Percentiles rank a stretch among this genome's conserved stretches.
Evolutionary conservation across 2,113 vertebrate genomes (phyloP).

Genomic region (Telmatochromis sp.): DNA sequence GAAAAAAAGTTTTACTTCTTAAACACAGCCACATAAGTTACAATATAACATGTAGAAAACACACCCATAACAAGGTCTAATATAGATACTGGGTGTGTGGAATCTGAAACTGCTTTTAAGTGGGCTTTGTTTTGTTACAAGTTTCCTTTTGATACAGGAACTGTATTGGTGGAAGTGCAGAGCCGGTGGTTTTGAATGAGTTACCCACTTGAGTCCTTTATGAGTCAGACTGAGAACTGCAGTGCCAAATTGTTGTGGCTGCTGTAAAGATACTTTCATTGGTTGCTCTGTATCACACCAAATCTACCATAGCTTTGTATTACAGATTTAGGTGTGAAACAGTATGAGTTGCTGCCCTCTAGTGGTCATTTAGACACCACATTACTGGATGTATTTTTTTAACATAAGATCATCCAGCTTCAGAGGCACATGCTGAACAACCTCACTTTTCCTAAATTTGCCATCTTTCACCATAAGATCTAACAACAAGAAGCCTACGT

Average conservation of each 20-base stretch:
- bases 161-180: neutral
- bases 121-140: neutral
- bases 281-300: neutral
- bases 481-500: neutral
- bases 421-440: neutral
- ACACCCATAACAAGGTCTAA: neutral
- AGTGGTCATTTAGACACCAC: neutral
- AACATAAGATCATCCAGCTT: neutral
- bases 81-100: neutral
- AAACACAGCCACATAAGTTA: neutral
- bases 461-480: neutral
- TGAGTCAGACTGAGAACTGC: neutral
- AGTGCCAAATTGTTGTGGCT: neutral
- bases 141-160: neutral
- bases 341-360: constrained; percentile 18
- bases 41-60: neutral
- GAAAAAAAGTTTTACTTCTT: neutral
- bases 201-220: neutral
- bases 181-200: neutral
- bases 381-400: neutral
- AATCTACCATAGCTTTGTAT: neutral
- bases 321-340: neutral
- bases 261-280: neutral
- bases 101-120: neutral
- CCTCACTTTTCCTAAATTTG: neutral